These are phyloP conservation scores for Hippocampus mohnikei DNA, from an alignment of 2,113 vertebrate genomes.

Conservation along the genomic window DNA sequence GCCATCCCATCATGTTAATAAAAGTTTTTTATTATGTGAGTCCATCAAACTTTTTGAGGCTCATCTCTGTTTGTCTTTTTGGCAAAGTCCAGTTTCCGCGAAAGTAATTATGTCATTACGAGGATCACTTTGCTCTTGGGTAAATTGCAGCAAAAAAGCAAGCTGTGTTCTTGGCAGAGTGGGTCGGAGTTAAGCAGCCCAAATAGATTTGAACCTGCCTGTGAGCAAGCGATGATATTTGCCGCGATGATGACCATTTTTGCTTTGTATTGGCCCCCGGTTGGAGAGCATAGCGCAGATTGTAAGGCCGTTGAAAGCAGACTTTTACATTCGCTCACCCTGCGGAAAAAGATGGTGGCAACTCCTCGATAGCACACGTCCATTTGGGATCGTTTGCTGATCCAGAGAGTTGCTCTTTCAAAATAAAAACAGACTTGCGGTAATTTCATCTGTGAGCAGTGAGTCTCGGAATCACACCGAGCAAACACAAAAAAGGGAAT, in stretches of 20 bases:
- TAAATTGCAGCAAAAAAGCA: background rate
- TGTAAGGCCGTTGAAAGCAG: background rate
- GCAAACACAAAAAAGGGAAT: constrained; percentile 3
- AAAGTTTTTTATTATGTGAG: background rate
- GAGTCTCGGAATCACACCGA: constrained; percentile 26
- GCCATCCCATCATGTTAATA: background rate
- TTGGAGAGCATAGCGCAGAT: background rate
- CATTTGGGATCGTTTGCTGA: background rate
- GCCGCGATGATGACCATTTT: background rate
- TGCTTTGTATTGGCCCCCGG: background rate
- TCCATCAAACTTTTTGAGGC: background rate
- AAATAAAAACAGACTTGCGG: too few species aligned
- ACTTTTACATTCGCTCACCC: background rate
- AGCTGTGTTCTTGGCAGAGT: background rate
- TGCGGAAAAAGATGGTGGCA: background rate
- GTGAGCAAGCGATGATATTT: background rate
- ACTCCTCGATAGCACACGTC: background rate
- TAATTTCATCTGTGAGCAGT: background rate
- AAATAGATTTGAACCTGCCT: background rate
- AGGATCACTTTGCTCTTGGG: background rate
- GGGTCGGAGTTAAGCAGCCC: background rate
- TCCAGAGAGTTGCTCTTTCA: background rate
- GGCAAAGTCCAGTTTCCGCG: background rate
- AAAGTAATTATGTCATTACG: background rate
- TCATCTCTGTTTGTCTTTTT: background rate